Base-by-base conservation (phyloP, 2,888 invertebrate genomes). In the Polymixis flavicincta region DNA sequence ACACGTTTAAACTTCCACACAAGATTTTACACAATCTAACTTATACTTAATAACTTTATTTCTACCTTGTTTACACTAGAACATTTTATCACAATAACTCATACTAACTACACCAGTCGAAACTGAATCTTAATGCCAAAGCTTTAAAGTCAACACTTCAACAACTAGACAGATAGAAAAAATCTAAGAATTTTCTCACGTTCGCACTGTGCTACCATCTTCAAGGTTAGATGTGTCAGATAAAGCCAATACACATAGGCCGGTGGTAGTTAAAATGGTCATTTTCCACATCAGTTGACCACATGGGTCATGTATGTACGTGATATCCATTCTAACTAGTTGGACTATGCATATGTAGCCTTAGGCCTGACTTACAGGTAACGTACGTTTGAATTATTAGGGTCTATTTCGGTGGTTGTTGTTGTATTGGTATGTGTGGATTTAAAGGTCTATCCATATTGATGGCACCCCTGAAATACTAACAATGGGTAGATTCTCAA, bases 141-240 rank as follows among this genome's bases (percentile, higher is more conserved):
- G 13, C 1, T 14, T 19, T 65, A 82, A 37, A 70, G 76, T 68
- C 22, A 28, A 71, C 66, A 70, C 54, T 70, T 32, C 52, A 32
- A 50, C 6, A 54, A 28, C 6, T 69, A 52, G 68, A 69, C 73
- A 74, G 68, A 73, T 75, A 85, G 59, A 86, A 83, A 84, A 84
- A 83, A 75, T 76, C 81, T 85, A 86, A 82, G 86, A 91, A 94
- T 93, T 90, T 92, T 94, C 92, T 94, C 94, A 94, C 94, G 94
- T 95, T 85, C 86, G 68, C 57, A 84, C 82, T 85, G 82, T 82
- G 91, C 91, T 92, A 90, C 92, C 88, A 87, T 85, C 85, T 83
- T 90, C 92, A 94, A 95, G 95, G 94, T 93, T 91, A 94, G 94
- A 95, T 94, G 71, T 76, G 48, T 66, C 82, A 85, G 91, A 93